Conservation (phyloP, 1,140 invertebrate genomes). For the Bombyx mandarina region DNA sequence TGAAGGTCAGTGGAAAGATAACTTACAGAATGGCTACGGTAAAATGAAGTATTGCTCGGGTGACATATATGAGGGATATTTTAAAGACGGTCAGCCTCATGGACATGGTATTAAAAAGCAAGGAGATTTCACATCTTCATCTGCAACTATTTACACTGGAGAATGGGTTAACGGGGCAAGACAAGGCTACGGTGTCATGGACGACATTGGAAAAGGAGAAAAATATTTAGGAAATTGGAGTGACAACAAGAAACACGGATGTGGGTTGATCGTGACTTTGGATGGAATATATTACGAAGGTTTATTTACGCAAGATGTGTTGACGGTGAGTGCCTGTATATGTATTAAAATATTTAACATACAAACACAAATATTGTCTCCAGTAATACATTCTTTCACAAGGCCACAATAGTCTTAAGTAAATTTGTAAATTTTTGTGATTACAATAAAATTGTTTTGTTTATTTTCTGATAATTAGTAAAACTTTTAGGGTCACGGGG, state of each 20-base stretch:
- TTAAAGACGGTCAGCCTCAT: slow-evolving; percentile 85
- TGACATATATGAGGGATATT: slow-evolving; percentile 89
- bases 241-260: slow-evolving; percentile 85
- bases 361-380: no score
- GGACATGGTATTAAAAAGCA: slow-evolving; percentile 88
- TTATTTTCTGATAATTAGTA: background rate
- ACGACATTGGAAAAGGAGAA: slow-evolving; percentile 87
- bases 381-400: no score
- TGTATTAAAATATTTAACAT: background rate
- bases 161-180: slow-evolving; percentile 84
- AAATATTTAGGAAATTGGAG: slow-evolving; percentile 91
- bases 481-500: slow-evolving; percentile 78
- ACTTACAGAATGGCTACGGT: slow-evolving; percentile 86
- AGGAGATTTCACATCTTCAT: slow-evolving; percentile 81
- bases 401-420: no score
- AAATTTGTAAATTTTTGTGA: background rate
- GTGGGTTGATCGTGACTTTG: slow-evolving; percentile 86
- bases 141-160: slow-evolving; percentile 87
- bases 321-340: slow-evolving; percentile 74
- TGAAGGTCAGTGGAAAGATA: slow-evolving; percentile 89
- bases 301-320: slow-evolving; percentile 81
- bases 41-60: slow-evolving; percentile 77
- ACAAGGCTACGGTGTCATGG: slow-evolving; percentile 89
- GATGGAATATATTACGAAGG: slow-evolving; percentile 94
- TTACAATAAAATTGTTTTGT: background rate